Base-by-base conservation (phyloP, 30 jellyfish, hydroid and myxozoan species). In the Chrysaora quinquecirrha region DNA sequence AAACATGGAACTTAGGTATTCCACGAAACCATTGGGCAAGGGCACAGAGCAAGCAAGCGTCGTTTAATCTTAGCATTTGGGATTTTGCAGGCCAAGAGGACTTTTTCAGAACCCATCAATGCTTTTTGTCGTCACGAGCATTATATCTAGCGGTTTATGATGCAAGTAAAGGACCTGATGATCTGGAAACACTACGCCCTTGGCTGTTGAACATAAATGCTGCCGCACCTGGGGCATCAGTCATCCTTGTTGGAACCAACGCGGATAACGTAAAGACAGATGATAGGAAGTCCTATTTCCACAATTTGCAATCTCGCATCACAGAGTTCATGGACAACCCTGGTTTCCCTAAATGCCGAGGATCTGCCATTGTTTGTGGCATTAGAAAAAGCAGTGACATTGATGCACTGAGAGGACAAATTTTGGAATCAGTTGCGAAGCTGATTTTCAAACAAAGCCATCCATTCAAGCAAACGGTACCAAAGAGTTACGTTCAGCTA, bases 21-120 rank as follows among this genome's bases (percentile, higher is more conserved):
- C 95, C 98, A 21, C 90, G 80, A 50, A 77, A 50, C 9, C 48
- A 72, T 60, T 48, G 30, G 61, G 61, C 83, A 25, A 77, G 49
- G 70, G 56, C 32, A 0, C 22, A 60, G 43, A 75, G 70, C 54
- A 82, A 84, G 75, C 80, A 87, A 69, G 84, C 95, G 34, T 16
- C 84, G 21, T 73, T 87, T 35, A 56, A 60, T 2, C 33, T 94
- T 47, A 94, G 76, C 85, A 78, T 90, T 19, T 94, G 99, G 99
- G 99, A 94, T 60, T 84, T 94, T 28, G 97, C 97, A 1, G 99
- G 99, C 2, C 97, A 94, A 58, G 97, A 82, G 48, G 99, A 94
- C 61, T 87, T 94, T 46, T 88, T 87, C 87, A 58, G 97, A 63
- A 87, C 97, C 23, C 99, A 94, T 65, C 97, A 87, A 56, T 84